Evolutionary conservation across 2,797 vertebrate genomes (phyloP).

Genomic region (Toxotes lorentzi): DNA sequence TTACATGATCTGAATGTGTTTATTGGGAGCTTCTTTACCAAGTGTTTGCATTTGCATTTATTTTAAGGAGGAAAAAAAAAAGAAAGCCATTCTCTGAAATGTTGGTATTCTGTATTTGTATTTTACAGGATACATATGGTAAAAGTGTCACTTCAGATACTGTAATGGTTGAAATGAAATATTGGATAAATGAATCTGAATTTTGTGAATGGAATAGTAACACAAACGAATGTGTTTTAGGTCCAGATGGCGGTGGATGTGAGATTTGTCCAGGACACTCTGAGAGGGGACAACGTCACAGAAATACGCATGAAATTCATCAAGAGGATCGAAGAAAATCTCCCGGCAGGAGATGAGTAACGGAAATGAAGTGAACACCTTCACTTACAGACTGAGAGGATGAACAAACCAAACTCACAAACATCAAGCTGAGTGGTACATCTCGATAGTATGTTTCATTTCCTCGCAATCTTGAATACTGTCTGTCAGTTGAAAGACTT

Average conservation of each 20-base stretch:
- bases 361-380: conserved; percentile 24
- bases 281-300: conserved; percentile 96
- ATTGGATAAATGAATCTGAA: background rate
- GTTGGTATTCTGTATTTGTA: background rate
- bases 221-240: conserved; percentile 78
- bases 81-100: background rate
- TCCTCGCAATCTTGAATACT: conserved; percentile 19
- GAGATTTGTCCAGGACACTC: conserved; percentile 94
- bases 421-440: conserved; percentile 7
- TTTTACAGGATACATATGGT: too few species aligned
- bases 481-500: background rate
- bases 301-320: conserved; percentile 99
- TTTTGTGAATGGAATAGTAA: background rate
- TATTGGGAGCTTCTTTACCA: background rate
- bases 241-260: conserved; percentile 99
- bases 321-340: conserved; percentile 97
- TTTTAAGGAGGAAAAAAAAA: background rate
- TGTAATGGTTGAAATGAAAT: background rate
- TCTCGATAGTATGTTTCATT: conserved; percentile 16
- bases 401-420: conserved; percentile 20
- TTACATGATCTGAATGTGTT: background rate
- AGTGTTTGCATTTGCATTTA: background rate
- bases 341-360: conserved; percentile 95
- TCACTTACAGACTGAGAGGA: conserved; percentile 36
- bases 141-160: background rate